phyloP scores from a whole-genome alignment of 2,888 invertebrate genomes.

The Adelphocoris suturalis region DNA sequence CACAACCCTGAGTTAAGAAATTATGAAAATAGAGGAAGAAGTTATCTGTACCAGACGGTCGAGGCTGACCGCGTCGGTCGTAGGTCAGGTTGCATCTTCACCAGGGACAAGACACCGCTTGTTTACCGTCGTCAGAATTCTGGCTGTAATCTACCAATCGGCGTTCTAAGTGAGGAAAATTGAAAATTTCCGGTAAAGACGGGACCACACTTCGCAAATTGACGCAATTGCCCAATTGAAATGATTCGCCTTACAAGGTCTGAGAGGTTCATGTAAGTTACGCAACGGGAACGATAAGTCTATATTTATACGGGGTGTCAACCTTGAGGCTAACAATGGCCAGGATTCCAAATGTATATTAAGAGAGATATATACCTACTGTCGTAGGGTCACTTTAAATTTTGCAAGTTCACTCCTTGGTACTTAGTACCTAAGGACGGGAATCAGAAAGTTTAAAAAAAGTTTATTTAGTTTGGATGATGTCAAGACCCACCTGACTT shows the following conservation, averaged over 20 bases:
- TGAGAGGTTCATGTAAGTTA: conserved; percentile 18
- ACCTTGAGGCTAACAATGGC: no score
- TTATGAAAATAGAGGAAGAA: background rate
- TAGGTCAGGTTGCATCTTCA: conserved; percentile 7
- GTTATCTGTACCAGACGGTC: conserved; percentile 1
- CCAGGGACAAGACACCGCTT: background rate
- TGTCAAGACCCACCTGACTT: no score
- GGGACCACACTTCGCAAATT: conserved; percentile 44
- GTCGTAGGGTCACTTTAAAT: no score
- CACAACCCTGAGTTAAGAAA: background rate
- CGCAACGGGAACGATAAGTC: background rate
- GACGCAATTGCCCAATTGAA: conserved; percentile 57
- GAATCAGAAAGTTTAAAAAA: no score
- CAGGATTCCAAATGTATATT: no score
- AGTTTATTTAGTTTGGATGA: no score
- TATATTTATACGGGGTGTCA: no score
- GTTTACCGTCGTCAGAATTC: conserved; percentile 15
- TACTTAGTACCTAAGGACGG: no score
- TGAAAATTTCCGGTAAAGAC: conserved; percentile 61
- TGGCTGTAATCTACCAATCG: conserved; percentile 26
- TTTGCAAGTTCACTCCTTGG: no score
- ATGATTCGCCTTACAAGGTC: conserved; percentile 18
- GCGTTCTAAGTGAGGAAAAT: conserved; percentile 59
- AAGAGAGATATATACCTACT: no score
- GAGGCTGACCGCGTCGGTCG: background rate